Evolutionary conservation across 2,888 invertebrate species (phyloP).

Genomic region (Drosophila cognata): DNA sequence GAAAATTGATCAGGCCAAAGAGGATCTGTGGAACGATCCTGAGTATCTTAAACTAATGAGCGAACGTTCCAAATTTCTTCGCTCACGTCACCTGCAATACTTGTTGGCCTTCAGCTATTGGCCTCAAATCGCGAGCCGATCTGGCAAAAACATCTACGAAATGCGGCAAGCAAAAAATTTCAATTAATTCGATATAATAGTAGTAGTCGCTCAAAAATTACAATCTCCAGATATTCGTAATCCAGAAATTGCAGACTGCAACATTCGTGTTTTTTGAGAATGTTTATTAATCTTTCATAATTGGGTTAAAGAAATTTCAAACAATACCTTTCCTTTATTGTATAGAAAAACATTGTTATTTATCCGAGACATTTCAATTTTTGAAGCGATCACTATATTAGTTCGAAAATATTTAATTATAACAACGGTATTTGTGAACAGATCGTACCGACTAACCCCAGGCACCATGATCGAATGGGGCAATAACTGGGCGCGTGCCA

Average conservation of each 20-base stretch:
- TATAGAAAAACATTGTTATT: background rate
- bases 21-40: constrained; percentile 88
- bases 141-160: constrained; percentile 95
- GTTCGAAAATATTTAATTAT: background rate
- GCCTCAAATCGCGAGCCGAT: constrained; percentile 92
- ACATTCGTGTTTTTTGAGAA: background rate
- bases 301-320: background rate
- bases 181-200: background rate
- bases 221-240: background rate
- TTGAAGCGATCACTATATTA: background rate
- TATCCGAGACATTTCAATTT: background rate
- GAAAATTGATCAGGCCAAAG: constrained; percentile 92
- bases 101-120: constrained; percentile 98
- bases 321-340: background rate
- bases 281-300: background rate
- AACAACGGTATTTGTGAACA: constrained; percentile 30
- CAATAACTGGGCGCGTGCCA: constrained; percentile 98
- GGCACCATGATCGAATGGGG: constrained; percentile 99
- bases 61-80: constrained; percentile 91
- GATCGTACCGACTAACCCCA: constrained; percentile 95
- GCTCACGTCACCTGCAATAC: constrained; percentile 96
- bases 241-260: background rate
- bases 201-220: background rate
- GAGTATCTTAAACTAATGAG: constrained; percentile 90
- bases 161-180: constrained; percentile 87